Evolutionary conservation across 2,797 vertebrate species (phyloP).

Genomic region (Myotis myotis): DNA sequence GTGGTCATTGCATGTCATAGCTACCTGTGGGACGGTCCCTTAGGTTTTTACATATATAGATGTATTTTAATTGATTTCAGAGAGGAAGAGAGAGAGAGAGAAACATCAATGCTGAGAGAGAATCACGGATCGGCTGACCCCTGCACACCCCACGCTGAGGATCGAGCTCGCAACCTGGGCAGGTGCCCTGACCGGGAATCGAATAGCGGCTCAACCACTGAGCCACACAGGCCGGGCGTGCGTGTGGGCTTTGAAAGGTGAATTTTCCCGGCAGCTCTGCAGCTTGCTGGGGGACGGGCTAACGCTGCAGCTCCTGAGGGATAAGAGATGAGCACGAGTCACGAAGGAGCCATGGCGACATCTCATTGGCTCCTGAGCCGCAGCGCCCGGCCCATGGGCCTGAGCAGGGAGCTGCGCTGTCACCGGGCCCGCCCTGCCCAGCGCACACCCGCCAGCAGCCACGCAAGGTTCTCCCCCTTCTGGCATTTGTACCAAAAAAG

Average conservation of each 20-base stretch:
- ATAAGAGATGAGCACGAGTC: neutral
- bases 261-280: neutral
- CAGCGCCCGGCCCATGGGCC: constrained; percentile 72
- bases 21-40: no score
- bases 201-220: no score
- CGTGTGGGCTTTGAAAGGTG: neutral
- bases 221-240: no score
- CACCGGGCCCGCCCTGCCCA: constrained; percentile 77
- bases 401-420: constrained; percentile 77
- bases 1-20: no score
- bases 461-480: constrained; percentile 69
- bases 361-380: constrained; percentile 13
- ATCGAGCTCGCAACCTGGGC: no score
- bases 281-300: neutral
- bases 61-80: no score
- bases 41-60: no score
- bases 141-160: no score
- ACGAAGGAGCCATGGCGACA: neutral
- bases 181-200: no score
- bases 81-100: no score
- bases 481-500: constrained; percentile 56
- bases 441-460: constrained; percentile 79
- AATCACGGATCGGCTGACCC: no score
- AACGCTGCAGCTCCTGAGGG: neutral
- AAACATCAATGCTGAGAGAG: no score